phyloP scores from a whole-genome alignment of 2,888 invertebrate genomes.

The Chouioia cunea region DNA sequence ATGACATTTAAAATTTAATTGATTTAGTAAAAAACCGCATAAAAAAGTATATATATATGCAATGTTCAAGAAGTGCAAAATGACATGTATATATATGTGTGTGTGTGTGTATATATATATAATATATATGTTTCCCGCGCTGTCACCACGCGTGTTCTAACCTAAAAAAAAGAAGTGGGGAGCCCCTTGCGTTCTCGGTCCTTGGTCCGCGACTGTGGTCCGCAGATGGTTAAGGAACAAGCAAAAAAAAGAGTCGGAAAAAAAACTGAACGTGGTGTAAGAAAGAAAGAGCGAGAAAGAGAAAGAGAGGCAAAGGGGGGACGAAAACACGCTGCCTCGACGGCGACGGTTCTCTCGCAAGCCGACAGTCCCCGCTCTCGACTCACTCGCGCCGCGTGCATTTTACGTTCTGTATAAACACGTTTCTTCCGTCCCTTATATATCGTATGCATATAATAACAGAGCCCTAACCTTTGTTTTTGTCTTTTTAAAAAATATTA shows the following conservation, averaged over 20 bases:
- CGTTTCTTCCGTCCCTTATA: too few species aligned
- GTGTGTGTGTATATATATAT: too few species aligned
- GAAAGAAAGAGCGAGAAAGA: slow-evolving; percentile 12
- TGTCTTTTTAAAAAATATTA: too few species aligned
- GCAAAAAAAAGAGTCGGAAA: slow-evolving; percentile 1
- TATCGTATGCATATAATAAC: too few species aligned
- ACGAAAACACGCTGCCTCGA: slow-evolving; percentile 32
- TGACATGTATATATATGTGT: too few species aligned
- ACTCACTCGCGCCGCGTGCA: slow-evolving; percentile 25
- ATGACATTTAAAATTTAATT: too few species aligned
- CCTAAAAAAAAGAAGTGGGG: slow-evolving; percentile 9
- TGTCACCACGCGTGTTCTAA: neutral
- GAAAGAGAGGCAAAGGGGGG: slow-evolving; percentile 25
- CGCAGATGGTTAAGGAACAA: neutral
- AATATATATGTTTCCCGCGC: too few species aligned
- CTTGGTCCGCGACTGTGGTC: slow-evolving; percentile 29
- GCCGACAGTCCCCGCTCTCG: slow-evolving; percentile 35
- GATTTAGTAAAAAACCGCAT: too few species aligned
- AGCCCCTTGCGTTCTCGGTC: slow-evolving; percentile 7
- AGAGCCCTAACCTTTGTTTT: too few species aligned
- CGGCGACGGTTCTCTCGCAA: slow-evolving; percentile 1
- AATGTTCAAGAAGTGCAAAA: too few species aligned
- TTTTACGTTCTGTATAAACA: neutral
- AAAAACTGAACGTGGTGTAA: neutral
- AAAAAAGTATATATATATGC: too few species aligned